Conservation (phyloP, 2,113 vertebrate genomes). For the Coreoperca whiteheadi region DNA sequence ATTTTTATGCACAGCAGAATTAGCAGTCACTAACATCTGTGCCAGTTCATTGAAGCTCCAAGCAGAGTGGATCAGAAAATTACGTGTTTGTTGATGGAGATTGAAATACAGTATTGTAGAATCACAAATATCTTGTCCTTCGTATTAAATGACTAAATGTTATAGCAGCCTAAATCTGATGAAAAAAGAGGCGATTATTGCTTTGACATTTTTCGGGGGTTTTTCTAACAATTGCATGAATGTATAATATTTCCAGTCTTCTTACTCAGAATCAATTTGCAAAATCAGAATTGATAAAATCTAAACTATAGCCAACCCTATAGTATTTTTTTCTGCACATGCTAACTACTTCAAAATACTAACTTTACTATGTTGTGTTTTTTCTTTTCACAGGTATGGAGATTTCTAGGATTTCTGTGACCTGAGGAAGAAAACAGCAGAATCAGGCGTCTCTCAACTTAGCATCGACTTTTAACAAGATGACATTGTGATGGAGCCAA, state of each 20-base stretch:
- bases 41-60: neutral
- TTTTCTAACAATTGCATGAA: neutral
- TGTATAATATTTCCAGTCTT: too few species aligned
- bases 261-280: neutral
- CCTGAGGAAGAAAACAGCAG: neutral
- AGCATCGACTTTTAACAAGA: neutral
- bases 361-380: neutral
- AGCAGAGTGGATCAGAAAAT: neutral
- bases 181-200: neutral
- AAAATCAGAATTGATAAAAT: neutral
- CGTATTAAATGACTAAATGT: neutral
- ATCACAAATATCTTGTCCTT: neutral
- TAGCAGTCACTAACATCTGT: neutral
- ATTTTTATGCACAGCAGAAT: neutral
- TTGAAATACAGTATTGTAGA: neutral
- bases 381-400: slow-evolving; percentile 63
- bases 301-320: neutral
- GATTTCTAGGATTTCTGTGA: slow-evolving; percentile 69
- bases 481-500: neutral
- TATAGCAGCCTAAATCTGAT: neutral
- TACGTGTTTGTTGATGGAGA: too few species aligned
- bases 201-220: neutral
- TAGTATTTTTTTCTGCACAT: neutral
- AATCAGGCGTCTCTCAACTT: neutral
- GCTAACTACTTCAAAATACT: neutral